Conservation (phyloP, 2,888 invertebrate species). For the Limnephilus lunatus region DNA sequence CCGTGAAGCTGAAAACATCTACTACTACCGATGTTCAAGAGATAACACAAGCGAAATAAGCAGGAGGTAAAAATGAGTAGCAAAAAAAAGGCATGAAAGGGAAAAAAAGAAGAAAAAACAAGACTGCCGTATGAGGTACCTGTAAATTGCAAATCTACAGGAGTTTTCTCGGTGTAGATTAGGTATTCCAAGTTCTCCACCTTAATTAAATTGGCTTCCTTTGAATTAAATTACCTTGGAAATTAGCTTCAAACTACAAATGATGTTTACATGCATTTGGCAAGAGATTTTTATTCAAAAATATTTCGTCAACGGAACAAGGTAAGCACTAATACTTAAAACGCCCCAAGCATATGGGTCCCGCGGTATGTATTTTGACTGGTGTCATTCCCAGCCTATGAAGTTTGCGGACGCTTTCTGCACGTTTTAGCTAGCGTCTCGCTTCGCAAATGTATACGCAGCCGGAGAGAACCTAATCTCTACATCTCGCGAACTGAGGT, state of each 20-base stretch:
- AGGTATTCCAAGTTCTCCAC: not conserved
- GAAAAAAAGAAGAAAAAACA: not conserved
- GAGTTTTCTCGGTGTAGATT: not conserved
- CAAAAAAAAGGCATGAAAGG: too few relatives aligned
- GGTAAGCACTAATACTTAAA: not conserved
- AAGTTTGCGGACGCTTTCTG: not conserved
- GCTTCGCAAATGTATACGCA: too few relatives aligned
- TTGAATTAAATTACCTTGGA: too few relatives aligned
- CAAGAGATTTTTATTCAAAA: not conserved
- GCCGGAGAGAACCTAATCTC: too few relatives aligned
- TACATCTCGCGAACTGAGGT: too few relatives aligned
- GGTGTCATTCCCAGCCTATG: conserved; percentile 11
- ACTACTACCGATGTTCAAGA: too few relatives aligned
- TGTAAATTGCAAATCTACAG: not conserved
- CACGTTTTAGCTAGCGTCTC: not conserved
- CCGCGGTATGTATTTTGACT: not conserved
- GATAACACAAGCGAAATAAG: too few relatives aligned
- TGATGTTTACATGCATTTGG: not conserved
- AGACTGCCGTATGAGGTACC: not conserved
- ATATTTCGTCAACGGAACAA: not conserved
- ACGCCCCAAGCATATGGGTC: not conserved
- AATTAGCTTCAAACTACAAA: not conserved
- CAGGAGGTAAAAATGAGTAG: too few relatives aligned
- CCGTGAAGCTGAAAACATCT: too few relatives aligned
- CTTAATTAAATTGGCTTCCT: too few relatives aligned